Base-by-base conservation (phyloP, 2,797 vertebrate species). In the Carcharodon carcharias region DNA sequence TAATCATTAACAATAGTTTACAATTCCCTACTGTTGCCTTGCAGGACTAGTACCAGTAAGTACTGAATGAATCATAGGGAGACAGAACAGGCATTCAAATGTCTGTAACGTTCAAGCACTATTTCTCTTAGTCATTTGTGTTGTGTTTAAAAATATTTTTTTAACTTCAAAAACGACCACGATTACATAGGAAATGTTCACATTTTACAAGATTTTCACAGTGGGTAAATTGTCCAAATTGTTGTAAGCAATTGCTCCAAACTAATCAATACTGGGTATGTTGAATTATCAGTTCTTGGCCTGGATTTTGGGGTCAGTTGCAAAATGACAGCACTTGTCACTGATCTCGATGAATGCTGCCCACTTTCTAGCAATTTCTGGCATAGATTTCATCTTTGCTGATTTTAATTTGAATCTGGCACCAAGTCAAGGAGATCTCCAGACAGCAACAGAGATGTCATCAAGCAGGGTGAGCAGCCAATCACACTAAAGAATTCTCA, bases 191-290 rank as follows among this genome's bases (percentile, higher is more conserved):
- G 61, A 93, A 93, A 93, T 6, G 40, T 93, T 93, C 61, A 67
- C 63, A 93, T 93, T 93, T 93, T 93, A 45, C n/a, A 93, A 67
- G n/a, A 63, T 67, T 40, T 45, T 93, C 63, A 93, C 91, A 93
- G 91, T 45, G 8, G n/a, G n/a, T 93, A 45, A 93, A 67, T 26
- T 67, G 91, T 40, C 91, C n/a, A 65, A 65, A 67, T 67, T 93
- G 91, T 93, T 93, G 91, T 61, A 93, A 85, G 67, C 91, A 67
- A 45, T 40, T 45, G 21, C n/a, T 40, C 63, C 61, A 45, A 21
- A 18, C 21, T 40, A 45, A 67, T 93, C 91, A 67, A 4, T 63
- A 2, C 21, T 92, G 89, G 18, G 56, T 63, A n/a, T 93, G 61
- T 93, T 93, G 91, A 93, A 67, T 67, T 21, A 26, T 67, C 91